Conservation (phyloP, 2,888 invertebrate species). For the Caenorhabditis afra region DNA sequence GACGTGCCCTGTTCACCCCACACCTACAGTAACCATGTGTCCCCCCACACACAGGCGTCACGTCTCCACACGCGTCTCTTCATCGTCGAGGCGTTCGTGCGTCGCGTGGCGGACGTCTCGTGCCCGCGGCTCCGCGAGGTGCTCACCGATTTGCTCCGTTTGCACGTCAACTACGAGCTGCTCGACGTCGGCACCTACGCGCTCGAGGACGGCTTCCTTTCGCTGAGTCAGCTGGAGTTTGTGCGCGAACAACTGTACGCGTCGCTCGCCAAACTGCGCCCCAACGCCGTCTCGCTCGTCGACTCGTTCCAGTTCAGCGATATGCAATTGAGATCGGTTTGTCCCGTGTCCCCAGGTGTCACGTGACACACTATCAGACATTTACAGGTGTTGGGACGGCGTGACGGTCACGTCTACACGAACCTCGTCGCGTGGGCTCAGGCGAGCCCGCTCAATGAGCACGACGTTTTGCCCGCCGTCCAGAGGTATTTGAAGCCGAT, state of each 20-base stretch:
- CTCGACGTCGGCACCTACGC: conserved; percentile 54
- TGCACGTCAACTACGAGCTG: conserved; percentile 83
- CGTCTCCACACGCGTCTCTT: conserved; percentile 62
- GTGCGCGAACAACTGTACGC: conserved; percentile 69
- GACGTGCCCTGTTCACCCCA: too few species aligned
- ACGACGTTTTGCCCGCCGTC: conserved; percentile 70
- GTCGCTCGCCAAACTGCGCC: conserved; percentile 85
- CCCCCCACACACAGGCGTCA: conserved; percentile 40
- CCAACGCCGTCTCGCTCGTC: conserved; percentile 91
- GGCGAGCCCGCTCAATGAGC: conserved; percentile 64
- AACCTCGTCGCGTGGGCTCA: conserved; percentile 81
- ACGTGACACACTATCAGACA: too few species aligned
- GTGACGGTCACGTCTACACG: conserved; percentile 81
- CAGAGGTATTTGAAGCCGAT: conserved; percentile 67
- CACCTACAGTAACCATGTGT: too few species aligned
- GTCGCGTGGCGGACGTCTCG: conserved; percentile 45
- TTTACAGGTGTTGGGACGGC: conserved; percentile 75
- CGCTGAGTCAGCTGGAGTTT: conserved; percentile 65
- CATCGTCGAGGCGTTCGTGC: conserved; percentile 60
- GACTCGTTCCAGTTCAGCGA: conserved; percentile 89
- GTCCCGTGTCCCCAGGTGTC: conserved; percentile 29
- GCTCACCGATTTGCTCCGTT: conserved; percentile 86
- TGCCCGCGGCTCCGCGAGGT: conserved; percentile 81
- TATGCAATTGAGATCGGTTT: conserved; percentile 80
- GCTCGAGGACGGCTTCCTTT: conserved; percentile 71